These are phyloP conservation scores for Sebastes iracundus DNA, from an alignment of 2,797 vertebrate genomes.

Conservation along the genomic window DNA sequence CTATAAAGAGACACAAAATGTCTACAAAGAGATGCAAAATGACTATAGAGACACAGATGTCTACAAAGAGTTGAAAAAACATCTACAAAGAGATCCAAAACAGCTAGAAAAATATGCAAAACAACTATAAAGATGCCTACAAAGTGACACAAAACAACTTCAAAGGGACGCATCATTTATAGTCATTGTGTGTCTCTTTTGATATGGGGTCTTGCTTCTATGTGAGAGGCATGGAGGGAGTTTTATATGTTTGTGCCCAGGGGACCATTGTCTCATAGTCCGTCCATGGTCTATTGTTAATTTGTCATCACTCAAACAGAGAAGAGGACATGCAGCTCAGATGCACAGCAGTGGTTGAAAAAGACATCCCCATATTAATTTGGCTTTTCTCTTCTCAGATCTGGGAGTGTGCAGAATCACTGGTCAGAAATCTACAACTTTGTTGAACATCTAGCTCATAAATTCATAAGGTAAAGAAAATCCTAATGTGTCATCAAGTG, in stretches of 20 bases:
- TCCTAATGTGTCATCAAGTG: not conserved
- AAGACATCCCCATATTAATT: not conserved
- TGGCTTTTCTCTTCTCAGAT: slow-evolving; percentile 80
- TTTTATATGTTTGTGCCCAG: not conserved
- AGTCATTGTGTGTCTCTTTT: not conserved
- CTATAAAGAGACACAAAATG: not conserved
- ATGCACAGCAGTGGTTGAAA: not conserved
- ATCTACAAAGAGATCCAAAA: not conserved
- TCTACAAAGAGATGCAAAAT: not conserved
- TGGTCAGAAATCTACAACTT: slow-evolving; percentile 99
- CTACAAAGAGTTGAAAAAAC: not conserved
- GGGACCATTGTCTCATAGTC: not conserved
- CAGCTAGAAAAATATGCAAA: no score
- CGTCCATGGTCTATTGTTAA: not conserved
- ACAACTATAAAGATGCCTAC: not conserved
- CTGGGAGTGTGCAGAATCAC: slow-evolving; percentile 96
- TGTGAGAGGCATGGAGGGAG: not conserved
- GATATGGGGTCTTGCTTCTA: not conserved
- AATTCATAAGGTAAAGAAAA: slow-evolving; percentile 94
- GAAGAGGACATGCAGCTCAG: not conserved
- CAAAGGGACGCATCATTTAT: not conserved
- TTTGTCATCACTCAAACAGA: not conserved
- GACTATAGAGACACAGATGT: not conserved
- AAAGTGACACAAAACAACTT: not conserved
- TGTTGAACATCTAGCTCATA: slow-evolving; percentile 95